phyloP scores from a whole-genome alignment of 2,797 vertebrate species.

The Loriculus beryllinus region DNA sequence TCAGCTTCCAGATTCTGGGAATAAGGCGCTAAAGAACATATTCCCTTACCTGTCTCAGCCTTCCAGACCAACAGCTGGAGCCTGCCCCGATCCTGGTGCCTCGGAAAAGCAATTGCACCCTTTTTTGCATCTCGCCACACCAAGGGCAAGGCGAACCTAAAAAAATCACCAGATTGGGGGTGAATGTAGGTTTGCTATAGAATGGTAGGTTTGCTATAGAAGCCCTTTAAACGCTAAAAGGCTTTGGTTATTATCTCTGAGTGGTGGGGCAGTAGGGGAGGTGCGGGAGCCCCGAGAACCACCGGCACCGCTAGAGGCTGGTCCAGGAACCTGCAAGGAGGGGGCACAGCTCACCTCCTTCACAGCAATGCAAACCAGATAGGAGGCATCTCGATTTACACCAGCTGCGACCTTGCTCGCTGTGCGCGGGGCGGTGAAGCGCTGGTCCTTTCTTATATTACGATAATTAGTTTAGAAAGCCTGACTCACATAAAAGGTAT shows the following conservation, averaged over 20 bases:
- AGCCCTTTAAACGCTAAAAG: not conserved
- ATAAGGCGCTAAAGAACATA: not conserved
- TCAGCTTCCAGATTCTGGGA: not conserved
- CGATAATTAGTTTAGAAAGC: slow-evolving; percentile 59
- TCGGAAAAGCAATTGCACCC: not conserved
- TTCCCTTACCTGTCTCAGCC: not conserved
- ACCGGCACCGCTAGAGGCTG: not conserved
- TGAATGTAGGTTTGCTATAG: not conserved
- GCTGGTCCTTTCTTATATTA: slow-evolving; percentile 42
- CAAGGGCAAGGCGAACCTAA: not conserved
- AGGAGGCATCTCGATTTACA: not conserved
- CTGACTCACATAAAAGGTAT: slow-evolving; percentile 43
- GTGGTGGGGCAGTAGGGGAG: not conserved
- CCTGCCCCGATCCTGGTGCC: not conserved
- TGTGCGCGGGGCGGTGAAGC: not conserved
- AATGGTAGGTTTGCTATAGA: not conserved
- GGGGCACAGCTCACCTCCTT: not conserved
- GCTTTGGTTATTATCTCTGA: fast-evolving
- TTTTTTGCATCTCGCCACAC: not conserved
- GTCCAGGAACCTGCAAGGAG: not conserved
- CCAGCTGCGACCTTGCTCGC: not conserved
- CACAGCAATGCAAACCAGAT: not conserved
- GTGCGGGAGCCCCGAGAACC: not conserved
- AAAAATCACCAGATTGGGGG: not conserved
- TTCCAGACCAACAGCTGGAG: not conserved